phyloP scores from a whole-genome alignment of 2,797 vertebrate genomes.

The Hephaestus fuliginosus region DNA sequence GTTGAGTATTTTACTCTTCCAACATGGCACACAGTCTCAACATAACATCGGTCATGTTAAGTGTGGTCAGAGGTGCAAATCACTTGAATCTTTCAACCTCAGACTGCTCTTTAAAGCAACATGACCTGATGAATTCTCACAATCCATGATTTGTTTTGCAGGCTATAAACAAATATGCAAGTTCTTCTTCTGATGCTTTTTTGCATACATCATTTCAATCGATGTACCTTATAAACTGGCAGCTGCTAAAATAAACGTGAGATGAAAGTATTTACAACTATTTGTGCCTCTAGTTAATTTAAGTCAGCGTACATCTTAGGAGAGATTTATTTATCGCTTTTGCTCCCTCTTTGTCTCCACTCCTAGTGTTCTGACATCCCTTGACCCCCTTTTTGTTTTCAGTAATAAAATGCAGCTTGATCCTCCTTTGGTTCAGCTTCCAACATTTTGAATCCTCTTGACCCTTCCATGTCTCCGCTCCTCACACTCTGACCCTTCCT shows the following conservation, averaged over 20 bases:
- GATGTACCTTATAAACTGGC: too few species aligned
- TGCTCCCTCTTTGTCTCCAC: background rate
- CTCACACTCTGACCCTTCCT: conserved; percentile 43
- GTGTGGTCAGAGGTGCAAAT: too few species aligned
- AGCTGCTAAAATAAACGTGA: too few species aligned
- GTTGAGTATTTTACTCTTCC: background rate
- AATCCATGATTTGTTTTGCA: background rate
- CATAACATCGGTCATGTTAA: background rate
- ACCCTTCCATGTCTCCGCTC: conserved; percentile 34
- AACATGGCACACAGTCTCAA: background rate
- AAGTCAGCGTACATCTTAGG: background rate
- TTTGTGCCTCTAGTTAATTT: conserved; percentile 14
- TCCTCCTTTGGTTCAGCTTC: conserved; percentile 16
- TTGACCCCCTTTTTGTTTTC: conserved; percentile 9
- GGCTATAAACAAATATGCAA: background rate
- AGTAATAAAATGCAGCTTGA: conserved; percentile 20
- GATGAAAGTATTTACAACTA: background rate
- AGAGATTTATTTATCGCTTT: background rate
- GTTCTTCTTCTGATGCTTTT: background rate
- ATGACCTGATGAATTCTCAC: background rate
- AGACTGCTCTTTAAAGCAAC: background rate
- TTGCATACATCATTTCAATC: too few species aligned
- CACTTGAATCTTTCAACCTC: background rate
- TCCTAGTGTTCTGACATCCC: conserved; percentile 31
- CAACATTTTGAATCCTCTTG: conserved; percentile 38